Conservation (phyloP, 1,140 invertebrate species). For the Ectropis grisescens region DNA sequence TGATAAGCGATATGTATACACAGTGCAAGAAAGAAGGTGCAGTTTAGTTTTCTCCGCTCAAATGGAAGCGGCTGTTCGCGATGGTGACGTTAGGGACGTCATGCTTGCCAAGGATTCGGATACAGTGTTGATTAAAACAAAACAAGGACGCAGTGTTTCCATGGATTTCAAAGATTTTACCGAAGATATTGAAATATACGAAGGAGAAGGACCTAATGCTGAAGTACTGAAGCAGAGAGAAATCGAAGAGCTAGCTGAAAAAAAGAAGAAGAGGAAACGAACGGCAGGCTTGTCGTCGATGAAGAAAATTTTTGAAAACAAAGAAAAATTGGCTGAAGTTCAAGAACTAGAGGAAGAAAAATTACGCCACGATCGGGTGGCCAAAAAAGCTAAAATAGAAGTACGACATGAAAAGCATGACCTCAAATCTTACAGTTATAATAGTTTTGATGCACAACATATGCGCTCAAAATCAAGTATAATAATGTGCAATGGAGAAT, state of each 20-base stretch:
- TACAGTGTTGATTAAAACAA: conserved; percentile 79
- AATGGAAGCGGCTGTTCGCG: conserved; percentile 81
- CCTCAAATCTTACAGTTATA: conserved; percentile 39
- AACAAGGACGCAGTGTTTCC: conserved; percentile 79
- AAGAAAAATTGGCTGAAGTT: conserved; percentile 76
- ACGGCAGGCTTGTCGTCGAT: conserved; percentile 71
- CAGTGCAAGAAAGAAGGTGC: conserved; percentile 79
- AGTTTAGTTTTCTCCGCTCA: conserved; percentile 82
- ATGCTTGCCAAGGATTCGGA: conserved; percentile 82
- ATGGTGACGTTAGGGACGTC: conserved; percentile 82
- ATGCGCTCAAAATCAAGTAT: conserved; percentile 64
- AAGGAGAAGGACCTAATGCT: conserved; percentile 75
- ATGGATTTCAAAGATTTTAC: conserved; percentile 77
- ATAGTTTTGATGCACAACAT: conserved; percentile 50
- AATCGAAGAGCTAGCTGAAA: conserved; percentile 70
- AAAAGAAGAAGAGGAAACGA: conserved; percentile 73
- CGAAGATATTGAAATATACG: conserved; percentile 72
- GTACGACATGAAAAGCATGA: conserved; percentile 53
- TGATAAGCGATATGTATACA: conserved; percentile 79
- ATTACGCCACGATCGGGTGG: conserved; percentile 41
- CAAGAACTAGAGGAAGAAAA: conserved; percentile 65
- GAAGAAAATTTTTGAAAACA: conserved; percentile 84
- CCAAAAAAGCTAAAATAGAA: conserved; percentile 64
- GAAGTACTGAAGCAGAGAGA: conserved; percentile 74
- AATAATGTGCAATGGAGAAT: conserved; percentile 68